These are phyloP conservation scores for Ectemnius continuus DNA, from an alignment of 2,888 invertebrate genomes.

Conservation along the genomic window DNA sequence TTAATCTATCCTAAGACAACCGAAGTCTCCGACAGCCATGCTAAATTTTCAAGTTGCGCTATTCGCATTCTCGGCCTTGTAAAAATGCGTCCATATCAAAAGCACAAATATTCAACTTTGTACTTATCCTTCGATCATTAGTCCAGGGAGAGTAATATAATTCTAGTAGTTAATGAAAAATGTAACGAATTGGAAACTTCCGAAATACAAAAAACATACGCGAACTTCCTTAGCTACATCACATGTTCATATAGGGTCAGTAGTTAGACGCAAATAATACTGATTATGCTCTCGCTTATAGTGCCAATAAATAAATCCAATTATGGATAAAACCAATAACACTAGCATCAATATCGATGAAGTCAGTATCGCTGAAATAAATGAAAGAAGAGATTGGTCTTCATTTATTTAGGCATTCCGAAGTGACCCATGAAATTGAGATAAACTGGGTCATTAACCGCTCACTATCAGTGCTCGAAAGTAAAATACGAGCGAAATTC, in stretches of 20 bases:
- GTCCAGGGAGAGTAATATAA: no score
- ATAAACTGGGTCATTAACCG: neutral
- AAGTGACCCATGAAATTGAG: neutral
- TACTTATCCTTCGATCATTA: no score
- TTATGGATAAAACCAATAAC: conserved; percentile 66
- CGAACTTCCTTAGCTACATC: no score
- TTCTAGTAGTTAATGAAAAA: no score
- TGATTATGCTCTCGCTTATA: conserved; percentile 70
- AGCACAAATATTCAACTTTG: no score
- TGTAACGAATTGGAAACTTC: no score
- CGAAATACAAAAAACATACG: conserved; percentile 2
- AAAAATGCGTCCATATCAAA: neutral
- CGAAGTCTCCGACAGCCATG: no score
- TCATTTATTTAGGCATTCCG: neutral
- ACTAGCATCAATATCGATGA: conserved; percentile 70
- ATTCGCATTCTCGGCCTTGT: no score
- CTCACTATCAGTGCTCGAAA: neutral
- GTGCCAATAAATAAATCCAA: conserved; percentile 71
- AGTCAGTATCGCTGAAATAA: conserved; percentile 69
- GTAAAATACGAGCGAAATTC: neutral
- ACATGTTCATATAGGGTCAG: conserved; percentile 65
- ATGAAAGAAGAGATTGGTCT: neutral
- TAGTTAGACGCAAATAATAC: conserved; percentile 72
- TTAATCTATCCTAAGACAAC: no score
- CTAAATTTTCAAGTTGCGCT: no score